Percentiles rank a stretch among this genome's conserved stretches.
These are phyloP conservation scores for Pelecanoides urinatrix DNA, from an alignment of 2,113 vertebrate genomes.

Conservation along the genomic window DNA sequence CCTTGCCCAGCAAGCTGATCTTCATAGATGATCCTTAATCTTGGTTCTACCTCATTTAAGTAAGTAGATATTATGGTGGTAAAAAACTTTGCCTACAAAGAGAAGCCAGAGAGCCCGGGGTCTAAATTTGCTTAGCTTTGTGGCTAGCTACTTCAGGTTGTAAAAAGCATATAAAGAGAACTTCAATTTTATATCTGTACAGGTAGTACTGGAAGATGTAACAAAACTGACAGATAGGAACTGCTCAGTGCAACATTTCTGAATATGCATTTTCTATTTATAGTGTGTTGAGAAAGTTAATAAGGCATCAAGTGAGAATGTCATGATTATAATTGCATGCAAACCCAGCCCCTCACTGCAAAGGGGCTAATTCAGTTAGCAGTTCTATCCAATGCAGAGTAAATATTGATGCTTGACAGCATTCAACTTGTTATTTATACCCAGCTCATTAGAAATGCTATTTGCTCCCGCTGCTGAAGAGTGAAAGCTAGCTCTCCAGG, in stretches of 20 bases:
- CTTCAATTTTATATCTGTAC: background rate
- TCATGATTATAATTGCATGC: background rate
- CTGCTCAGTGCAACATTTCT: background rate
- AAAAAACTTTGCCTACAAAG: background rate
- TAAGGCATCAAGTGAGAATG: conserved; percentile 23
- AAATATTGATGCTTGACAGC: conserved; percentile 63
- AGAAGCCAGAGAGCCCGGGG: background rate
- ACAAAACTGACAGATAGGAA: background rate
- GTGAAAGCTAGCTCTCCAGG: conserved; percentile 38
- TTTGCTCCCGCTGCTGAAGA: conserved; percentile 15
- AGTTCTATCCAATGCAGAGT: conserved; percentile 9
- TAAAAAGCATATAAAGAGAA: background rate
- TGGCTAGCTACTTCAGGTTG: background rate
- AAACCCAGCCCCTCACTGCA: background rate
- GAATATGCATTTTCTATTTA: background rate
- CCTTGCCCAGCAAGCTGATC: background rate
- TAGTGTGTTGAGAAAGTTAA: background rate
- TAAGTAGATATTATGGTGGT: background rate
- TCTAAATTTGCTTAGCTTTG: background rate
- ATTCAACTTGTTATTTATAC: conserved; percentile 50
- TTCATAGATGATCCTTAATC: background rate
- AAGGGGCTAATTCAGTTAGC: conserved; percentile 54
- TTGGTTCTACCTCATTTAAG: background rate
- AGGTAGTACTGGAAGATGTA: background rate
- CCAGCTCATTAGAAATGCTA: conserved; percentile 53